Base-by-base conservation (phyloP, 2,113 vertebrate genomes). In the Cyphomyrus plagiostoma region DNA sequence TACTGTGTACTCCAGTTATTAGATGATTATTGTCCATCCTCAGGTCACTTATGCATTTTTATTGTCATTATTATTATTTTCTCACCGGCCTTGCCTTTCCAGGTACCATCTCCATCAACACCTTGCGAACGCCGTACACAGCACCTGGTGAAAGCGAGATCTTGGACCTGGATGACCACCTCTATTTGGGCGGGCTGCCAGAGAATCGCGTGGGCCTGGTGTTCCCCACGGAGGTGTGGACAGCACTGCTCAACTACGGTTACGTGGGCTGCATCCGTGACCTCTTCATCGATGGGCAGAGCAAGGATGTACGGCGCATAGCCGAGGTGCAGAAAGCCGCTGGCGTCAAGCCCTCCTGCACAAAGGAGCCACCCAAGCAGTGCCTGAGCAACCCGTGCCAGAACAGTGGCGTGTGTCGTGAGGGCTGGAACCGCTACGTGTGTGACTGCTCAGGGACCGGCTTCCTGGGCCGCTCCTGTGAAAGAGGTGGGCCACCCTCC, bases 221-320 rank as follows among this genome's bases (percentile, higher is more conserved):
- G 87, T 99, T 98, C 92, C 98, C 98, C 91, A 99, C 98, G 0
- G 98, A 99, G 92, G 98, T 99, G 93, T 99, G 98, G 98, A 99
- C 98, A 45, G 98, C 98, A 0, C 95, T 99, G 91, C 98, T 99
- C 88, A 99, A 99, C 95, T 99, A 98, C 0, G 98, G 98, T 92
- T 99, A 99, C 0, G 98, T 99, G n/a, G 98, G 98, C 94, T 99
- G 98, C 95, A 97, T 99, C 91, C 95, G 98, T 91, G 98, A 99
- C 93, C 95, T 99, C 80, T 99, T 99, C 95, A 97, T 99, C 87
- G 98, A 99, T 3, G 98, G 98, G 85, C 98, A 99, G 94, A 99
- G 98, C 94, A 99, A 99, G 94, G 98, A 99, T 56, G 96, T 99
- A 88, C 96, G 98, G 45, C 97, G 98, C 89, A 97, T 98, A 95